phyloP scores from a whole-genome alignment of 2,113 vertebrate species.

The Siniperca chuatsi region DNA sequence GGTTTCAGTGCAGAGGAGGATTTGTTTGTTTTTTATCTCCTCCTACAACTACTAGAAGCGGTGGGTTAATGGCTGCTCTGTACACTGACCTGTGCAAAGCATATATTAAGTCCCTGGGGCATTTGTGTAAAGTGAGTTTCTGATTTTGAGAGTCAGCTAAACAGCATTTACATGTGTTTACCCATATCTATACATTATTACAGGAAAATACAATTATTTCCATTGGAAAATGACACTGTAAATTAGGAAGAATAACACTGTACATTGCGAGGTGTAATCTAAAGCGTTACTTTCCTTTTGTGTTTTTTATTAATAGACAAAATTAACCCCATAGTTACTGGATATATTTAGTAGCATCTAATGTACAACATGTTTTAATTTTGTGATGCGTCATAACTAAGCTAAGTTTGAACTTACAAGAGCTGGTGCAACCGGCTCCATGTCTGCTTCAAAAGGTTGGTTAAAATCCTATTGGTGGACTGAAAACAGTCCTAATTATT shows the following conservation, averaged over 20 bases:
- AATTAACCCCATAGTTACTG: too few species aligned
- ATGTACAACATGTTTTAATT: too few species aligned
- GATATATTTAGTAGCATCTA: too few species aligned
- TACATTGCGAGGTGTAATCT: too few species aligned
- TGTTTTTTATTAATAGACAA: too few species aligned
- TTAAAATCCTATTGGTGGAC: background rate
- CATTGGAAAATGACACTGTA: too few species aligned
- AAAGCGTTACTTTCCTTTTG: too few species aligned
- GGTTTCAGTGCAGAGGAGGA: conserved; percentile 10
- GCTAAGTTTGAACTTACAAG: background rate
- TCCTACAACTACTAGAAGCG: background rate
- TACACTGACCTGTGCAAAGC: background rate
- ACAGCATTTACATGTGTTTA: conserved; percentile 30
- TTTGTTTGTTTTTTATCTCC: conserved; percentile 12
- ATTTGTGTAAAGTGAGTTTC: background rate
- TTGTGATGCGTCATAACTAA: too few species aligned
- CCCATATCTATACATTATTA: background rate
- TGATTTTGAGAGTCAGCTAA: conserved; percentile 5
- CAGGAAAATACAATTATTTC: too few species aligned
- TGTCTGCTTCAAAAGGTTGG: background rate
- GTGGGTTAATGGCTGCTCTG: conserved; percentile 3
- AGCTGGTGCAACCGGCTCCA: too few species aligned
- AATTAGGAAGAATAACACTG: too few species aligned
- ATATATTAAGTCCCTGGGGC: background rate
- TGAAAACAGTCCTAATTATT: background rate